Conservation (phyloP, 2,113 vertebrate species). For the Amblyopsis rosae region DNA sequence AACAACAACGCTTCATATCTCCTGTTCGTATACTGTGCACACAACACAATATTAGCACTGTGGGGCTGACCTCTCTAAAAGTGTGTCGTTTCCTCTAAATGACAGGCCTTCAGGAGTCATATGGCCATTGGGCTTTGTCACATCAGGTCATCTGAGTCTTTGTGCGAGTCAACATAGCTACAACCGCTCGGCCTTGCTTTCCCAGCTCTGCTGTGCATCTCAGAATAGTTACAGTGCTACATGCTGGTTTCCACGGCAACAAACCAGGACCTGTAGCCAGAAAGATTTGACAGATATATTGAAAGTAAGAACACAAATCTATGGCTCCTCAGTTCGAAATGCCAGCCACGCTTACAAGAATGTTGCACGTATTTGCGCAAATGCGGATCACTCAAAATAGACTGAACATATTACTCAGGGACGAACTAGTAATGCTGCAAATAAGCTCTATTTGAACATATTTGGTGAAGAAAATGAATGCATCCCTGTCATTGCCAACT, state of each 20-base stretch:
- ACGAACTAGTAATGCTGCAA: not conserved
- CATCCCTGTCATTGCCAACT: conserved; percentile 24
- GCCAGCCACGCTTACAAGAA: conserved; percentile 5
- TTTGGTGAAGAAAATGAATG: conserved; percentile 21
- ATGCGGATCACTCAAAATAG: too few relatives aligned
- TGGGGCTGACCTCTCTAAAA: conserved; percentile 16
- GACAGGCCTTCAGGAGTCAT: conserved; percentile 7
- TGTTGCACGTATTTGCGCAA: not conserved
- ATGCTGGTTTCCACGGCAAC: conserved; percentile 78
- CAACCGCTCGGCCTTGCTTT: conserved; percentile 40
- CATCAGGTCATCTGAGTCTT: conserved; percentile 58
- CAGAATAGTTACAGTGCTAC: conserved; percentile 63
- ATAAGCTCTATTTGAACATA: conserved; percentile 4
- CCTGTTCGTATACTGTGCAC: conserved; percentile 24
- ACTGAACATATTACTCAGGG: conserved; percentile 1
- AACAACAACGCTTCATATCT: conserved; percentile 35
- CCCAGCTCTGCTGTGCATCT: conserved; percentile 45
- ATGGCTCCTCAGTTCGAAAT: conserved; percentile 2
- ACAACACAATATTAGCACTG: conserved; percentile 23
- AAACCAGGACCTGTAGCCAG: conserved; percentile 69
- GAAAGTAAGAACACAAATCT: conserved; percentile 50
- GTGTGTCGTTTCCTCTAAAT: conserved; percentile 14
- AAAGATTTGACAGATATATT: conserved; percentile 65
- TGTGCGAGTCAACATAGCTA: conserved; percentile 63
- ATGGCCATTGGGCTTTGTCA: conserved; percentile 54